These are phyloP conservation scores for Carduelis carduelis DNA, from an alignment of 2,797 vertebrate species.

Conservation along the genomic window DNA sequence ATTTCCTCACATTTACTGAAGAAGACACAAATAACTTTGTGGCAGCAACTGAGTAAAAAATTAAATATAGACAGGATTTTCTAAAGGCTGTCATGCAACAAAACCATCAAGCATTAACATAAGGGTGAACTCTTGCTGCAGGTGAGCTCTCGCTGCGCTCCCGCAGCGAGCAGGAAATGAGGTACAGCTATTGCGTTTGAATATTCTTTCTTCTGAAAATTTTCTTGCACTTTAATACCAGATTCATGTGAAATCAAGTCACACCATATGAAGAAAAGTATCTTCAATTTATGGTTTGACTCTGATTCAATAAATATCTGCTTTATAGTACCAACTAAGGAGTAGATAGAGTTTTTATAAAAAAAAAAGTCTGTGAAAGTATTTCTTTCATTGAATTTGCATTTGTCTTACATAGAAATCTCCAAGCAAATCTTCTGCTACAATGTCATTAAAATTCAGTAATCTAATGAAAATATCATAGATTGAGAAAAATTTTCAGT, in stretches of 20 bases:
- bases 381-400: neutral
- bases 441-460: neutral
- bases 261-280: neutral
- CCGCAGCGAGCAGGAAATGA: neutral
- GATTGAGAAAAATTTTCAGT: neutral
- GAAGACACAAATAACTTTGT: neutral
- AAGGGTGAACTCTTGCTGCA: too few relatives aligned
- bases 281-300: neutral
- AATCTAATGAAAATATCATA: neutral
- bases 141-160: too few relatives aligned
- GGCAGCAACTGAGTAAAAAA: neutral
- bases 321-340: neutral
- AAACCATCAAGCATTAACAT: neutral
- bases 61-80: fast-evolving
- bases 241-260: neutral
- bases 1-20: neutral
- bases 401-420: neutral
- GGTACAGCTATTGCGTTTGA: neutral
- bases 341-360: neutral
- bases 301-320: neutral
- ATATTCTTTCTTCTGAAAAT: neutral
- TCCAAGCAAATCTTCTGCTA: neutral
- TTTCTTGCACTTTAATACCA: neutral
- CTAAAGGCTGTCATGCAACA: neutral
- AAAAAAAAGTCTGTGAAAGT: neutral